These are phyloP conservation scores for Pteropus rufus DNA, from an alignment of 2,797 vertebrate genomes.

Conservation along the genomic window DNA sequence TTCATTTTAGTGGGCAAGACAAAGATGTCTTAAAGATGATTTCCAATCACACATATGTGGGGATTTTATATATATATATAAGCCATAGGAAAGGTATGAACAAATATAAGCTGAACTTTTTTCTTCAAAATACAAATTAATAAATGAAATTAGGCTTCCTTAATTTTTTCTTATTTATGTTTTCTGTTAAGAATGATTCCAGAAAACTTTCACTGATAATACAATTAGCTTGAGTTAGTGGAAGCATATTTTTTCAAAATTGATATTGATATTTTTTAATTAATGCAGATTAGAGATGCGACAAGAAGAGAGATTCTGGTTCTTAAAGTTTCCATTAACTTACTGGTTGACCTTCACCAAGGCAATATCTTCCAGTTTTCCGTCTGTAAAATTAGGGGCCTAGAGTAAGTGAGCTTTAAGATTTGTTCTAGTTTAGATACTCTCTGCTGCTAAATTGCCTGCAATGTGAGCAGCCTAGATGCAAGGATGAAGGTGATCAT, in stretches of 20 bases:
- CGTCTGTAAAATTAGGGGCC: background rate
- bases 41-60: background rate
- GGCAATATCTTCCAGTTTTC: background rate
- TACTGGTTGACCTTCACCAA: background rate
- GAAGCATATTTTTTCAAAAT: constrained; percentile 21
- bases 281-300: background rate
- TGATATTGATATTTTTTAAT: background rate
- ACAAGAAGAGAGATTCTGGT: background rate
- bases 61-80: background rate
- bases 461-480: background rate
- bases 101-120: background rate
- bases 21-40: background rate
- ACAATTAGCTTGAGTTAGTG: background rate
- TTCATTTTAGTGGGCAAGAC: constrained; percentile 29
- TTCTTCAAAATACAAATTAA: constrained; percentile 23
- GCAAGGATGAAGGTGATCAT: background rate
- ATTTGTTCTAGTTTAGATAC: background rate
- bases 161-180: background rate
- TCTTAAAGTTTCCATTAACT: background rate
- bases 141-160: background rate
- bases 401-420: background rate
- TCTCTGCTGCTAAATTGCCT: background rate
- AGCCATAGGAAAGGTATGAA: background rate
- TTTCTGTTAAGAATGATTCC: background rate
- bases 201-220: background rate